Percentiles rank a stretch among this genome's conserved stretches.
phyloP scores from a whole-genome alignment of 2,797 vertebrate genomes.

The Hypotaenidia okinawae region DNA sequence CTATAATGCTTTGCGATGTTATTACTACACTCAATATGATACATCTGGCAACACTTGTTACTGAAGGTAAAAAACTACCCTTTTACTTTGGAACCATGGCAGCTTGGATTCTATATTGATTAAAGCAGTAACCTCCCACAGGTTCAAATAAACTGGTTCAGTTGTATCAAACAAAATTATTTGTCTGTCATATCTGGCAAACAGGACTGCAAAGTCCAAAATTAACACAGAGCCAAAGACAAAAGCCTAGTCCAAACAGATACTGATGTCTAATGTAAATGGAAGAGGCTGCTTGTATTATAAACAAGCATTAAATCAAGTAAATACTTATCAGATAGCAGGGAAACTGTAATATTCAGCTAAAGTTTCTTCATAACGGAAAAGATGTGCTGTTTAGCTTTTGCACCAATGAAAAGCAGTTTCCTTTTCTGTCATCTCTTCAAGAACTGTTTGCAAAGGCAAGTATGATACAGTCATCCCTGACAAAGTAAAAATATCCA shows the following conservation, averaged over 20 bases:
- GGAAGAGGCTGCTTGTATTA: background rate
- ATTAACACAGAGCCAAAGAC: background rate
- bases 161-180: background rate
- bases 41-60: background rate
- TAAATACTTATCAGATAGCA: background rate
- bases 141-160: background rate
- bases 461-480: background rate
- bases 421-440: background rate
- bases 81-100: background rate
- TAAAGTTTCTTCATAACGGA: background rate
- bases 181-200: background rate
- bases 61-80: background rate
- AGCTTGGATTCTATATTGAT: background rate
- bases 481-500: background rate
- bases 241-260: background rate
- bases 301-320: background rate
- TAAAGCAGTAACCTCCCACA: background rate
- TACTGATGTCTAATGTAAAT: background rate
- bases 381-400: background rate
- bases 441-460: background rate
- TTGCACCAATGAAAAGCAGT: background rate
- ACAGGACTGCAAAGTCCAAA: background rate
- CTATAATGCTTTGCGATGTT: background rate
- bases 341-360: background rate
- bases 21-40: background rate